phyloP scores from a whole-genome alignment of 1,140 invertebrate species.

The Temnothorax curvispinosus region DNA sequence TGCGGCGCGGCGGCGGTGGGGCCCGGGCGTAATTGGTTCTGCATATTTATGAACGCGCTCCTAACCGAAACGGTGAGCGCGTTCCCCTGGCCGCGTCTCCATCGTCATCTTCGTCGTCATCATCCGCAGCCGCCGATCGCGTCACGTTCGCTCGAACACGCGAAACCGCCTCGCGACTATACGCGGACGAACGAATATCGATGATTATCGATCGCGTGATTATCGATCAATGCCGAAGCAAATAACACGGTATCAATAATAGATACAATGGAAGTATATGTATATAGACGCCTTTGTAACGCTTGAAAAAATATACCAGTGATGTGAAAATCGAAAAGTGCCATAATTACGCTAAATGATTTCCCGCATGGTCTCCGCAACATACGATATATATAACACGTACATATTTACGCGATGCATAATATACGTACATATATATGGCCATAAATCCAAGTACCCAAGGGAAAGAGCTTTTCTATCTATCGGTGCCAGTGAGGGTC shows the following conservation, averaged over 20 bases:
- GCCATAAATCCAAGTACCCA: constrained; percentile 15
- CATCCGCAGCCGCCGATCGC: constrained; percentile 28
- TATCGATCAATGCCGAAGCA: background rate
- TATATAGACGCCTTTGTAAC: background rate
- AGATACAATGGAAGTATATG: background rate
- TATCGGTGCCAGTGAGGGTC: constrained; percentile 71
- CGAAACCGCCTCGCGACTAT: constrained; percentile 9
- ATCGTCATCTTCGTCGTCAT: constrained; percentile 18
- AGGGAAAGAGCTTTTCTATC: constrained; percentile 71
- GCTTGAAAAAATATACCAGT: background rate
- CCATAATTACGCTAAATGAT: background rate
- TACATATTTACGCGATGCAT: background rate
- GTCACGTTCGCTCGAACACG: constrained; percentile 11
- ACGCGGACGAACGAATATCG: background rate
- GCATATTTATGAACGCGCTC: constrained; percentile 82
- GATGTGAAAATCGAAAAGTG: no score
- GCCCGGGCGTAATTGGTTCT: constrained; percentile 80
- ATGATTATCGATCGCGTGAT: background rate
- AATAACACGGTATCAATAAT: background rate
- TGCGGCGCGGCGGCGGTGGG: constrained; percentile 60
- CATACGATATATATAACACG: no score
- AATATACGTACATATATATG: background rate
- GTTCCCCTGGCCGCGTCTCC: constrained; percentile 17
- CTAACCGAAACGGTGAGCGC: constrained; percentile 69
- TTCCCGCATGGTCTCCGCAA: background rate